Conservation (phyloP, 2,113 vertebrate genomes). For the Choloepus hoffmanni region DNA sequence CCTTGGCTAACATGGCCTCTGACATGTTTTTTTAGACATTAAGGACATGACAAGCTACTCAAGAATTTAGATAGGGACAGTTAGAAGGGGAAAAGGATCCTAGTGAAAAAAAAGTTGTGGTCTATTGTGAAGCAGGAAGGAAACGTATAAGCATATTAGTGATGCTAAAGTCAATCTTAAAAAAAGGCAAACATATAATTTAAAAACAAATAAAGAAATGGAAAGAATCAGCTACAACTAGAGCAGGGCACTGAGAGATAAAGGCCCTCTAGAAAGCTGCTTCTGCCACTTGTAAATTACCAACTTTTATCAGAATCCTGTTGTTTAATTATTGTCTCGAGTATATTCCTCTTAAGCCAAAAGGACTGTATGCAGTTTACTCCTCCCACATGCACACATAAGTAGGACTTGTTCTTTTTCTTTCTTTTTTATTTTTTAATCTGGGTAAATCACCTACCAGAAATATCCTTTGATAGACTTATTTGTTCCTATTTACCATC, state of each 20-base stretch:
- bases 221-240: background rate
- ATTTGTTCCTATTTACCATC: background rate
- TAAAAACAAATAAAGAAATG: constrained; percentile 51
- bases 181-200: constrained; percentile 59
- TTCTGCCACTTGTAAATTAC: background rate
- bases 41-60: constrained; percentile 31
- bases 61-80: constrained; percentile 66
- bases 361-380: background rate
- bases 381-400: background rate
- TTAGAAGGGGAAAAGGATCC: constrained; percentile 48
- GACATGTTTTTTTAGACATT: constrained; percentile 24
- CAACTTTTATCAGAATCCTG: background rate
- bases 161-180: constrained; percentile 31
- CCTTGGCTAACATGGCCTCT: background rate
- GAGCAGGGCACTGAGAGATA: background rate
- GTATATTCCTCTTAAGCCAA: constrained; percentile 17
- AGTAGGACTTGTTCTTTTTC: background rate
- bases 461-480: background rate
- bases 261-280: background rate
- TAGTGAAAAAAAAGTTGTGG: constrained; percentile 55
- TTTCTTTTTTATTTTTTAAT: background rate
- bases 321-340: constrained; percentile 48
- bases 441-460: background rate
- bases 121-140: constrained; percentile 67
- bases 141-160: constrained; percentile 61